Conservation (phyloP, 2,888 invertebrate genomes). For the Drosophila subsilvestris region DNA sequence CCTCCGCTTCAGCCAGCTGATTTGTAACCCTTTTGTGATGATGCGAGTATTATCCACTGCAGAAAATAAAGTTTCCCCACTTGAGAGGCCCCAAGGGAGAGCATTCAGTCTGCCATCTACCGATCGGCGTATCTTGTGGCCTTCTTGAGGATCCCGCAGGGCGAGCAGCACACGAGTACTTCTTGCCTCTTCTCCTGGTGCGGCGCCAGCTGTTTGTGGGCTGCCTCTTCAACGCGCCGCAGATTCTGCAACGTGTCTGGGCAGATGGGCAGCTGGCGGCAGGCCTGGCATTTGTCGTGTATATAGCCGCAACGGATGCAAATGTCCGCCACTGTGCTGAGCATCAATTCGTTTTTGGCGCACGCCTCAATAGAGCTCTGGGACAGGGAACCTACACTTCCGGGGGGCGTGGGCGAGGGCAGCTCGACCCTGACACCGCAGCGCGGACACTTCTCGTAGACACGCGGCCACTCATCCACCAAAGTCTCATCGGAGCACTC, state of each 20-base stretch:
- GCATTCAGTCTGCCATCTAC: neutral
- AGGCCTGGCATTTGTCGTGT: conserved; percentile 29
- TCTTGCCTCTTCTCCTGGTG: neutral
- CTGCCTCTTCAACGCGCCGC: conserved; percentile 22
- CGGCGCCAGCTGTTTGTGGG: neutral
- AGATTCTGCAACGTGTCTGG: conserved; percentile 9
- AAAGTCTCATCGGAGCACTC: neutral
- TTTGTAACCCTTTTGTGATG: conserved; percentile 40
- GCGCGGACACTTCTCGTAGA: conserved; percentile 32
- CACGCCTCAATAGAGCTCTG: conserved; percentile 50
- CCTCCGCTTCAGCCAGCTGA: conserved; percentile 64
- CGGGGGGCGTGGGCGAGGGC: neutral
- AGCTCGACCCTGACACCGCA: conserved; percentile 42
- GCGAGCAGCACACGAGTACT: conserved; percentile 11
- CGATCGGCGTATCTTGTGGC: conserved; percentile 6
- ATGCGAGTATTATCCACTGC: conserved; percentile 27
- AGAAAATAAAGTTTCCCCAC: neutral
- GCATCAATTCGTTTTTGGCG: conserved; percentile 29
- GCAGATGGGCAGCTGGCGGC: conserved; percentile 20
- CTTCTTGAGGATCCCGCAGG: conserved; percentile 8
- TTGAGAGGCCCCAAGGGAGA: neutral
- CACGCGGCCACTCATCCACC: neutral
- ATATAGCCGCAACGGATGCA: conserved; percentile 56
- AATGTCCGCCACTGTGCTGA: conserved; percentile 19
- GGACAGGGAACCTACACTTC: conserved; percentile 19